Evolutionary conservation across 2,888 invertebrate species (phyloP), one percentile per base, ranked within the genome.

Genomic region (Drosophila lutescens): DNA sequence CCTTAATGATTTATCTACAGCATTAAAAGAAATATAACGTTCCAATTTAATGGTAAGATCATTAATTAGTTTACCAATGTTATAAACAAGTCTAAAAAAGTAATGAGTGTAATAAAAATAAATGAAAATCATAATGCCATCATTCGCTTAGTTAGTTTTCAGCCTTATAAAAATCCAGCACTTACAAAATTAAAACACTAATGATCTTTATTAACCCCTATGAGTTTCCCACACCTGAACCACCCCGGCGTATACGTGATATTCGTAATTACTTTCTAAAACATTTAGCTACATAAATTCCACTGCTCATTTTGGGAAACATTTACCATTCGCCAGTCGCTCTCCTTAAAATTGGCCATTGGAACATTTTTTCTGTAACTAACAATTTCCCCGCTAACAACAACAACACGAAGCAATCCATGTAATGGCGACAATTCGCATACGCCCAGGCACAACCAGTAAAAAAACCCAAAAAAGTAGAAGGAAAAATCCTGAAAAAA

Each of bases 401-500:
- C 55, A 66, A 58, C 54, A 59, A 65, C 59, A 58, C 57, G 57
- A 50, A 44, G 66, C 59, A 13, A 40, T 32, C 32, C 47, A 26
- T 68, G 69, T 81, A 83, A 83, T 70, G 84, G 85, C 87, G 88
- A 83, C 84, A 83, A 80, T 76, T 83, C 86, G 88, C 86, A 88
- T 83, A 88, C 82, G 88, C 88, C 82, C 87, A 60, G 70, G 60
- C 20, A 54, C 20, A 54, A 65, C 43, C 38, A n/a, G 43, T 15
- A 34, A 50, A 36, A 63, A 50, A 68, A 36, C 26, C 26, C 26
- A 51, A 32, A 30, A 30, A 30, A 30, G 4, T 30, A 30, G 30
- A 8, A 30, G 30, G 8, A 36, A 36, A 32, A 49, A 17, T 47
- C 30, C 30, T 32, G 17, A 26, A 36, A 30, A 30, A 53, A 47